Base-by-base conservation (phyloP, 2,888 invertebrate genomes). In the Synanthedon tipuliformis region DNA sequence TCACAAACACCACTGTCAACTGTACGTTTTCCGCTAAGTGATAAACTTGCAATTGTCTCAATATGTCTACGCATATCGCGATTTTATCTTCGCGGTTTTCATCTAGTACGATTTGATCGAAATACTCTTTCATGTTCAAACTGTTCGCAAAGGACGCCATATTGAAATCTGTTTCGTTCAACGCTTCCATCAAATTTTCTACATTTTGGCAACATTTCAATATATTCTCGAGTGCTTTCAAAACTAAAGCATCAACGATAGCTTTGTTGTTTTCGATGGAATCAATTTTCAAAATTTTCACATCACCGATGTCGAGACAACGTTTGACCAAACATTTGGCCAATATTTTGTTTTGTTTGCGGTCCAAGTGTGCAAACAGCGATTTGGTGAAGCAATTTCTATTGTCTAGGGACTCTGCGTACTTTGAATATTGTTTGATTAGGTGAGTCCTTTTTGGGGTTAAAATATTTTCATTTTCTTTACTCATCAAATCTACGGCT, bases 21-120 rank as follows among this genome's bases (percentile, higher is more conserved):
- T 87, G 87, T 65, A 69, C 73, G 56, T 74, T 78, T 66, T 87
- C 87, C 51, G 81, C 80, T 50, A 88, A 66, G 67, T 79, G 75
- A 54, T 78, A 66, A 50, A 88, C 69, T 54, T 75, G 73, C 52
- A 87, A 58, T 23, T 69, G 60, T 56, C 76, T 79, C 16, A 83
- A 57, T 5, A 86, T 59, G 3, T 81, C 77, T 0, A 87, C 52
- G 50, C 68, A 71, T 48, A 65, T 70, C 15, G 57, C 62, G 18
- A 73, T 73, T 15, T 18, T 23, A 11, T 62, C 57, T 34, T 71
- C 66, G 50, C 65, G 56, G 48, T 69, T 62, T 41, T 63, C 57
- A 59, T 61, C 62, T 10, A 73, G 40, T 18, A 56, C 56, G 7
- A 76, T 58, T 50, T 62, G 58, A 52, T 64, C 60, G 45, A 83